Percentiles rank a stretch among this genome's conserved stretches.
phyloP scores from a whole-genome alignment of 2,888 invertebrate genomes.

The Trachelus tabidus region DNA sequence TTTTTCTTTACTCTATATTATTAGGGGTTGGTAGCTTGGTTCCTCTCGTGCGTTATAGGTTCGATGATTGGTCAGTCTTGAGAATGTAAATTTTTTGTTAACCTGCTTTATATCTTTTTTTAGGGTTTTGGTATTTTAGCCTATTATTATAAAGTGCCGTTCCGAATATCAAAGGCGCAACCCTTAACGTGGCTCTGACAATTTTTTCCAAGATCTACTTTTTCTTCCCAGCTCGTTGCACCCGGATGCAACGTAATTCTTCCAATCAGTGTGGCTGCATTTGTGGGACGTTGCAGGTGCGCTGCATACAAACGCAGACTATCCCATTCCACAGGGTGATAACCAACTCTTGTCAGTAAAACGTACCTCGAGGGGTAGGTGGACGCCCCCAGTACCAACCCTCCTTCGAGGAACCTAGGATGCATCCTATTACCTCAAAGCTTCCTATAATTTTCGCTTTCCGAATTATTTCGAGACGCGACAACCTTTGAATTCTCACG shows the following conservation, averaged over 20 bases:
- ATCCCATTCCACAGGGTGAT: not conserved
- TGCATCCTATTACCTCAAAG: constrained; percentile 29
- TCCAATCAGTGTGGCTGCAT: constrained; percentile 29
- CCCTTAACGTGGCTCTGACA: not conserved
- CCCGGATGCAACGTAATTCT: constrained; percentile 23
- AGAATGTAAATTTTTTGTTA: too few species aligned
- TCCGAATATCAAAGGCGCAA: not conserved
- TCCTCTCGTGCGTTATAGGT: too few species aligned
- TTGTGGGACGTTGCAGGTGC: constrained; percentile 14
- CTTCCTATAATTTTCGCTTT: constrained; percentile 35
- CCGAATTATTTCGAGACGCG: constrained; percentile 31
- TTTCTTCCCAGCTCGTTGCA: constrained; percentile 18
- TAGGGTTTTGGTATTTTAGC: not conserved
- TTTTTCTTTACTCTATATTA: too few species aligned
- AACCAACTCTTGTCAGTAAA: not conserved
- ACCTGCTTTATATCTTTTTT: too few species aligned
- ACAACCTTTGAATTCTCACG: constrained; percentile 4
- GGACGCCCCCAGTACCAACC: not conserved
- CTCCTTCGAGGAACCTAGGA: constrained; percentile 9
- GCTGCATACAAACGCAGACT: constrained; percentile 21
- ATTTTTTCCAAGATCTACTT: constrained; percentile 2
- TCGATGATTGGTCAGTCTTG: too few species aligned
- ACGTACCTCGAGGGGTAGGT: not conserved
- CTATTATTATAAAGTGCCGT: not conserved
- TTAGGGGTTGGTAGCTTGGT: not conserved